These are phyloP conservation scores for Ambastaia sidthimunki DNA, from an alignment of 2,797 vertebrate species.

Conservation along the genomic window DNA sequence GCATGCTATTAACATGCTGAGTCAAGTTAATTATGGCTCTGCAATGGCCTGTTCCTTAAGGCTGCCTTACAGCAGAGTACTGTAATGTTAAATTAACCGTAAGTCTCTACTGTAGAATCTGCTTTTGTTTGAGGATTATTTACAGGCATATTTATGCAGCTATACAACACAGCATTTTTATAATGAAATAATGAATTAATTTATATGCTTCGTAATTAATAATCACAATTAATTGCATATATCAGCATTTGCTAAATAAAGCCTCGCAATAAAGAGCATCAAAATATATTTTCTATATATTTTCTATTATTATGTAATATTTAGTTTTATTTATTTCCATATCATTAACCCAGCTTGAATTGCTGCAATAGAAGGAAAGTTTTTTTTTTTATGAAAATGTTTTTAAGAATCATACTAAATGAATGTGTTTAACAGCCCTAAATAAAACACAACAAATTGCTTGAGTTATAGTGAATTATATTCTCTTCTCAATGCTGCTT, in stretches of 20 bases:
- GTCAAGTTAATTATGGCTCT: constrained; percentile 67
- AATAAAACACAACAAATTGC: not conserved
- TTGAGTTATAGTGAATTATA: constrained; percentile 19
- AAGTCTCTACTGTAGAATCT: not conserved
- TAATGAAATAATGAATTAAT: not conserved
- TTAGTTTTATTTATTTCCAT: not conserved
- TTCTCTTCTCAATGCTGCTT: constrained; percentile 32
- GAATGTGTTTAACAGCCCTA: not conserved
- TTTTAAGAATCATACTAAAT: not conserved
- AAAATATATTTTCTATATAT: too few relatives aligned
- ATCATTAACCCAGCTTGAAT: too few relatives aligned
- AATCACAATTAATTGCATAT: not conserved
- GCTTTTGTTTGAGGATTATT: not conserved
- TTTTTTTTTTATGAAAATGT: not conserved
- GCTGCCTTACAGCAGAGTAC: not conserved
- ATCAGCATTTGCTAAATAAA: not conserved
- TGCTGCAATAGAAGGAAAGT: not conserved
- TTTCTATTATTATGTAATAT: not conserved
- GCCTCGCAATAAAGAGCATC: not conserved
- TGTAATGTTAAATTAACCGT: not conserved
- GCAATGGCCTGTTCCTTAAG: constrained; percentile 42
- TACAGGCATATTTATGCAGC: not conserved
- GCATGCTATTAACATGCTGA: constrained; percentile 58
- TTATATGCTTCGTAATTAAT: not conserved
- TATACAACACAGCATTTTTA: not conserved